Evolutionary conservation across 2,797 vertebrate species (phyloP), one percentile per base, ranked within the genome.

Genomic region (Schizothorax lantsangensis): DNA sequence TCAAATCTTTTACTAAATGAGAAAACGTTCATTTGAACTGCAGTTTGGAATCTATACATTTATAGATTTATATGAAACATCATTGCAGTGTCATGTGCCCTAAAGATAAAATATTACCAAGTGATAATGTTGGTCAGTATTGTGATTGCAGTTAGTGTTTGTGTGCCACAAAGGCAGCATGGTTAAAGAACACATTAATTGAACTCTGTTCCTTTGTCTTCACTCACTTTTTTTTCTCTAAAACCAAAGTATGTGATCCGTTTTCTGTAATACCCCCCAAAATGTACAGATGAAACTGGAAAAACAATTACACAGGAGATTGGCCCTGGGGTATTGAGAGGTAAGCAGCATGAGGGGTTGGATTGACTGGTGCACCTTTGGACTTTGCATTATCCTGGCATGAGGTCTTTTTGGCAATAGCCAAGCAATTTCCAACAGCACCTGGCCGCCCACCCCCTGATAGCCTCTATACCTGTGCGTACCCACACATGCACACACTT

Each of bases 331-430:
- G 95, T 95, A 95, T 95, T 97, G 96, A 97, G 97, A 97, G 95
- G 96, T 96, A 97, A 96, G 95, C 96, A 97, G 96, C 96, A n/a
- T 96, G 97, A 96, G 94, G 94, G 94, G 95, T 96, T 95, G 95
- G 96, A 97, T 97, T 97, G 96, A 96, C 96, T 94, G 96, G 96
- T 96, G 97, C 97, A 97, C 97, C 97, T 97, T 97, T 96, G 59
- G 90, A 93, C 97, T 96, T 95, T 96, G 95, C 95, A 97, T 98
- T 97, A 96, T 96, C 96, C 95, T 96, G 90, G 96, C 95, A 96
- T 96, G 95, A 97, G 96, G 96, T 97, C 94, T 93, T 95, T 96
- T 95, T 95, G 94, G 93, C 95, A 96, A 97, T 97, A 96, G 93
- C 91, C 91, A 95, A 94, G 95, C 96, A 96, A 96, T 97, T 97